Evolutionary conservation across 2,113 vertebrate species (phyloP).

Genomic region (Caretta caretta): DNA sequence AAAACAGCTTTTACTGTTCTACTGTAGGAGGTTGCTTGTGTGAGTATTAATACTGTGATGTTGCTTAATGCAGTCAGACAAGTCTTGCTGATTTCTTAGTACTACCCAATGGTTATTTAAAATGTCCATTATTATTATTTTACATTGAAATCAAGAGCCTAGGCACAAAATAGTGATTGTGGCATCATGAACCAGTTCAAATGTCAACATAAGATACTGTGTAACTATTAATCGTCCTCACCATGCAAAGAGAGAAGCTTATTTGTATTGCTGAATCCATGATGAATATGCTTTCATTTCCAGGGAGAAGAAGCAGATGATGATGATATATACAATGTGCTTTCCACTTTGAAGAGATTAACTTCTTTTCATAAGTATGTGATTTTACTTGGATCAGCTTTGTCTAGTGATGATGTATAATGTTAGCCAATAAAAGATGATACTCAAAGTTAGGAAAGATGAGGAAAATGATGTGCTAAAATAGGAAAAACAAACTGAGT

Average conservation of each 20-base stretch:
- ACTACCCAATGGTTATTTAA: neutral
- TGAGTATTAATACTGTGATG: neutral
- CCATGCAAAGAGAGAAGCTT: fast-evolving
- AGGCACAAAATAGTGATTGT: neutral
- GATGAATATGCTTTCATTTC: slow-evolving; percentile 41
- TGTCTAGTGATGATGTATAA: neutral
- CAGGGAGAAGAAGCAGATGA: slow-evolving; percentile 99
- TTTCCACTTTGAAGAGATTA: slow-evolving; percentile 95
- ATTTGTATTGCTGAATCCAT: neutral
- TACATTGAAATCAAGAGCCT: neutral
- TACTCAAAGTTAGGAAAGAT: neutral
- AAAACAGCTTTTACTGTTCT: neutral
- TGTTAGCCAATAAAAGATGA: fast-evolving
- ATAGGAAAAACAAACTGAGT: neutral
- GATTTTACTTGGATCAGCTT: slow-evolving; percentile 24
- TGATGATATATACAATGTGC: slow-evolving; percentile 97
- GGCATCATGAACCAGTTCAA: neutral
- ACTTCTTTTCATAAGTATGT: slow-evolving; percentile 99
- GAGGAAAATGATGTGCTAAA: neutral
- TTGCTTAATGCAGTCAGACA: neutral
- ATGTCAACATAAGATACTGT: neutral
- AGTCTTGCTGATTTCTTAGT: neutral
- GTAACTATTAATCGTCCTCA: neutral
- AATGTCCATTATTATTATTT: neutral
- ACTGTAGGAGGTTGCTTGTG: neutral